Percentiles rank a stretch among this genome's conserved stretches.
These are phyloP conservation scores for Mylabris sibirica DNA, from an alignment of 2,888 invertebrate species.

Conservation along the genomic window DNA sequence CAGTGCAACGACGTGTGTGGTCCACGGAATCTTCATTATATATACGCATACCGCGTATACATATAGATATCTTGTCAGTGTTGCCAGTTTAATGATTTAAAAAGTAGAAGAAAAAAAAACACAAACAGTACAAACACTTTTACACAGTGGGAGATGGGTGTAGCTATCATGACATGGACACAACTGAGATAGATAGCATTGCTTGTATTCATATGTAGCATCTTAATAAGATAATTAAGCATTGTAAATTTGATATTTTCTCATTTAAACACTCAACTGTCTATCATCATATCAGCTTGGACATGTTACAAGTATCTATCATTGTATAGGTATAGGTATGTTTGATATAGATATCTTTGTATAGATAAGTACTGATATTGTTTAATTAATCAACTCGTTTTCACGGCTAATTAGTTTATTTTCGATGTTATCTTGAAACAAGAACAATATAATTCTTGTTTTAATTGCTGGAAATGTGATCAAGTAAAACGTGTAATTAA, in stretches of 20 bases:
- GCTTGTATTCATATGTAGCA: background rate
- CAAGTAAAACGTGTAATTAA: slow-evolving; percentile 47
- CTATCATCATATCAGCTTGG: slow-evolving; percentile 22
- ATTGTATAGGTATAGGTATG: background rate
- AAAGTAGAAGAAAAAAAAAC: slow-evolving; percentile 37
- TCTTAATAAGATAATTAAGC: slow-evolving; percentile 44
- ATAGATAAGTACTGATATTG: background rate
- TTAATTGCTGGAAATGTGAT: slow-evolving; percentile 24
- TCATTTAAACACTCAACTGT: slow-evolving; percentile 30
- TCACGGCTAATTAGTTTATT: background rate
- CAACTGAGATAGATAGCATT: slow-evolving; percentile 36
- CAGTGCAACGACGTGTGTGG: slow-evolving; percentile 62
- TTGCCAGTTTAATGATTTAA: slow-evolving; percentile 61
- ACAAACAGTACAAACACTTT: background rate
- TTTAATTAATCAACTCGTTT: background rate
- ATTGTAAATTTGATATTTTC: slow-evolving; percentile 43
- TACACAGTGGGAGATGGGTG: slow-evolving; percentile 49
- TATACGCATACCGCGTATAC: slow-evolving; percentile 47
- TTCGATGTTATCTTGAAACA: background rate
- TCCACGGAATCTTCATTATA: slow-evolving; percentile 62
- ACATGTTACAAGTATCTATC: background rate
- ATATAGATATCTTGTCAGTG: slow-evolving; percentile 35
- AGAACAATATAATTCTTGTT: slow-evolving; percentile 8
- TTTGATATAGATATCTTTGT: slow-evolving; percentile 14
- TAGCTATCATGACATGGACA: slow-evolving; percentile 42